Evolutionary conservation across 2,797 vertebrate genomes (phyloP), one percentile per base, ranked within the genome.

Genomic region (Myotis findleyi): DNA sequence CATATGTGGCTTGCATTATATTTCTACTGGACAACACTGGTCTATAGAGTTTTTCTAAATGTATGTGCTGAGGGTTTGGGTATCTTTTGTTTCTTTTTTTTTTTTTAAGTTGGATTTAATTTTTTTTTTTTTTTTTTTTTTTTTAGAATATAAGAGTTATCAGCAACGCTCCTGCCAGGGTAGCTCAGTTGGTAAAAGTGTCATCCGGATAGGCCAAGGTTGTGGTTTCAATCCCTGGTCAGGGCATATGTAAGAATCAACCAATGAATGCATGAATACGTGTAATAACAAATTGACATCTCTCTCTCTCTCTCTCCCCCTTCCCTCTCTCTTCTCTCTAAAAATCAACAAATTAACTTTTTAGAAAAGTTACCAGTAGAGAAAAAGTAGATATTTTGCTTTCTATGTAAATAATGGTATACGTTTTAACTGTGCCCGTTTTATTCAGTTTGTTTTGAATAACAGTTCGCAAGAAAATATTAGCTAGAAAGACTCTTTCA

Each of bases 371-470:
- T 38, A 57, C 44, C 62, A 93, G 12, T 36, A 79, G 75, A 77
- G 7, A 36, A 76, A 68, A 87, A 73, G 21, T 36, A 69, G 7
- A 6, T 81, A 62, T 38, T 84, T 18, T 71, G 23, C 16, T 47
- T 53, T 84, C 41, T 96, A 53, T 88, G 1, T 69, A 92, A 88
- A 51, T 59, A 88, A 6, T 94, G 4, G 18, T 85, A 2, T 79
- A 23, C 9, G 84, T 95, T 57, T 80, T 64, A 68, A n/a, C 5
- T 51, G 79, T 73, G 83, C 25, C 3, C 8, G 75, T 91, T 96
- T 69, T 79, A 53, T 59, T 79, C 7, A 5, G 2, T 84, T 88
- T 80, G 6, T 38, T 91, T 66, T 87, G 36, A 93, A 87, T 73
- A 81, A 53, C 4, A 85, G 5, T 77, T 73, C 79, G n/a, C 12